These are phyloP conservation scores for Dermatophagoides farinae DNA, from an alignment of 1,140 invertebrate species.

Conservation along the genomic window DNA sequence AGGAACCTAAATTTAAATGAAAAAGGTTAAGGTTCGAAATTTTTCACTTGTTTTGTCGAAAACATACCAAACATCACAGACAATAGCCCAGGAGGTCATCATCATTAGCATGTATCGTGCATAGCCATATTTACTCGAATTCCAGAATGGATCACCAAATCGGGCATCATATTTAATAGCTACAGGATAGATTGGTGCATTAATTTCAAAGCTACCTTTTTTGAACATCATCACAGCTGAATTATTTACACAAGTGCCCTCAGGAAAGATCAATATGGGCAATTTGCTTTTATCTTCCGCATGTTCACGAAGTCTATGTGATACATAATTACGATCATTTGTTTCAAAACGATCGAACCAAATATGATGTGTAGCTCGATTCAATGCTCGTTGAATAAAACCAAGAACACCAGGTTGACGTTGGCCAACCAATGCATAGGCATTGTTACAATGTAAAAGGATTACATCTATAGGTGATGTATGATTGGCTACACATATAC, in stretches of 20 bases:
- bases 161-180: conserved; percentile 87
- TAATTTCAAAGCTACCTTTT: conserved; percentile 59
- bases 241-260: conserved; percentile 82
- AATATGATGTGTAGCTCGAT: conserved; percentile 81
- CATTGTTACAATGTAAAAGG: conserved; percentile 88
- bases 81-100: conserved; percentile 98
- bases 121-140: conserved; percentile 77
- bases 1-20: conserved; percentile 41
- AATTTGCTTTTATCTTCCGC: conserved; percentile 72
- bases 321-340: conserved; percentile 56
- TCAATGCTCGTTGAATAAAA: conserved; percentile 72
- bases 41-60: too few species aligned
- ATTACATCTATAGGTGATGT: conserved; percentile 96
- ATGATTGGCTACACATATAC: conserved; percentile 98
- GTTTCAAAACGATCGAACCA: conserved; percentile 97
- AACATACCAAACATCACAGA: conserved; percentile 76
- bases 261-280: conserved; percentile 96
- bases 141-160: conserved; percentile 98
- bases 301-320: conserved; percentile 41
- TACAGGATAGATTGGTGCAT: conserved; percentile 81
- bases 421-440: conserved; percentile 95
- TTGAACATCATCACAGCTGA: conserved; percentile 98
- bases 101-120: conserved; percentile 88
- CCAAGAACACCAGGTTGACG: conserved; percentile 69
- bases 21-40: too few species aligned